Conservation (phyloP, 2,113 vertebrate genomes). For the Clarias batrachus region DNA sequence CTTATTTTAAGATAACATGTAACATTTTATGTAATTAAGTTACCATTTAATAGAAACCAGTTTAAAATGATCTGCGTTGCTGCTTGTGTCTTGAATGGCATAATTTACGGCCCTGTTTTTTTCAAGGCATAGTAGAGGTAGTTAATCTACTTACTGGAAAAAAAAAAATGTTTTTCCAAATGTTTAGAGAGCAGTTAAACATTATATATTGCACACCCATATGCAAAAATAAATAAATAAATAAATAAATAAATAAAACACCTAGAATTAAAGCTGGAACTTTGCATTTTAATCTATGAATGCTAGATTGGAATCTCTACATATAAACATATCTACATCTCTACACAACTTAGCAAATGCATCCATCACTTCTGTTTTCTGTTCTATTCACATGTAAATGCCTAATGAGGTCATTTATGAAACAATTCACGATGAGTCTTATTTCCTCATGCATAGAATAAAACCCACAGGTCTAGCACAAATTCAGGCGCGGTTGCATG, state of each 20-base stretch:
- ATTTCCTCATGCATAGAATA: constrained; percentile 31
- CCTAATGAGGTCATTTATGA: constrained; percentile 38
- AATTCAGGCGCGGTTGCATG: neutral
- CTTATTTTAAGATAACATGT: too few species aligned
- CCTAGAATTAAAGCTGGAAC: neutral
- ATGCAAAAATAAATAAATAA: neutral
- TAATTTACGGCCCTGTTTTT: too few species aligned
- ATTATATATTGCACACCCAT: neutral
- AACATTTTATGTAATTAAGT: too few species aligned
- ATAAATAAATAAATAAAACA: too few species aligned
- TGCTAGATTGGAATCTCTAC: neutral
- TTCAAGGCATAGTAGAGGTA: neutral
- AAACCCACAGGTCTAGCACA: neutral
- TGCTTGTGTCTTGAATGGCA: too few species aligned
- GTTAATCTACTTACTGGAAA: neutral
- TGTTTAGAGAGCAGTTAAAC: neutral
- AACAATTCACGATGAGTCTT: constrained; percentile 21
- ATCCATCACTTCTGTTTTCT: neutral
- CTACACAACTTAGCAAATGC: neutral
- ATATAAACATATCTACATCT: neutral
- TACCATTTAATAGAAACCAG: too few species aligned
- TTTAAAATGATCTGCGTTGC: too few species aligned
- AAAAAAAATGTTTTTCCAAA: neutral
- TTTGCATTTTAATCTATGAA: neutral
- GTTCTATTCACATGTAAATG: constrained; percentile 9